phyloP scores from a whole-genome alignment of 2,113 vertebrate species.

The Vulpes lagopus region DNA sequence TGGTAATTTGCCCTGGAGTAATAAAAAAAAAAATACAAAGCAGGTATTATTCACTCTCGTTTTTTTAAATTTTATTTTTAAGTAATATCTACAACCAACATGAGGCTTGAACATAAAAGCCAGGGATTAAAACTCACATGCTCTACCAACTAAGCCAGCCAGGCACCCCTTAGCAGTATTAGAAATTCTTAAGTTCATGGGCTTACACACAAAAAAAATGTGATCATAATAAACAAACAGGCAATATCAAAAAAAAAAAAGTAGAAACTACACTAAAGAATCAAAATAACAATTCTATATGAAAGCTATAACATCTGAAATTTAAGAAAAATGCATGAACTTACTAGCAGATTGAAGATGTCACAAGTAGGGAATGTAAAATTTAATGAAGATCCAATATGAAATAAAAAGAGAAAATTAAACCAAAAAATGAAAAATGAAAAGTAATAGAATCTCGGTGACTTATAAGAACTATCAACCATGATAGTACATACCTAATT shows the following conservation, averaged over 20 bases:
- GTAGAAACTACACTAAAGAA: background rate
- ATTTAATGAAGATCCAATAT: background rate
- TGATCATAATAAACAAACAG: background rate
- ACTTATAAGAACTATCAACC: background rate
- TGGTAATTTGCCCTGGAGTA: background rate
- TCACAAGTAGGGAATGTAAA: background rate
- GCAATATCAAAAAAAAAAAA: background rate
- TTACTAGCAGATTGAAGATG: background rate
- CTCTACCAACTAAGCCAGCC: background rate
- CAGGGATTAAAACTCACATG: background rate
- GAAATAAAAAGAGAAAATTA: background rate
- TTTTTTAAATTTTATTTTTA: background rate
- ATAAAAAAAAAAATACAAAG: background rate
- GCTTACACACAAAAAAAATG: background rate
- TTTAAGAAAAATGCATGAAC: background rate
- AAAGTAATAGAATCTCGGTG: background rate
- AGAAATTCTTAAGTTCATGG: background rate
- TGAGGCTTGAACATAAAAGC: background rate
- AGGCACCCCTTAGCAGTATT: background rate
- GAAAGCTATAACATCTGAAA: background rate
- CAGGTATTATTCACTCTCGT: background rate
- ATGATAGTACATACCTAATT: background rate
- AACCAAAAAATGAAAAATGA: background rate
- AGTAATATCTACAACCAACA: background rate
- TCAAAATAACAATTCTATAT: background rate